A percentile compares a stretch with the other conserved stretches of the same genome.
phyloP scores from a whole-genome alignment of 2,113 vertebrate species.

The Buteo buteo region DNA sequence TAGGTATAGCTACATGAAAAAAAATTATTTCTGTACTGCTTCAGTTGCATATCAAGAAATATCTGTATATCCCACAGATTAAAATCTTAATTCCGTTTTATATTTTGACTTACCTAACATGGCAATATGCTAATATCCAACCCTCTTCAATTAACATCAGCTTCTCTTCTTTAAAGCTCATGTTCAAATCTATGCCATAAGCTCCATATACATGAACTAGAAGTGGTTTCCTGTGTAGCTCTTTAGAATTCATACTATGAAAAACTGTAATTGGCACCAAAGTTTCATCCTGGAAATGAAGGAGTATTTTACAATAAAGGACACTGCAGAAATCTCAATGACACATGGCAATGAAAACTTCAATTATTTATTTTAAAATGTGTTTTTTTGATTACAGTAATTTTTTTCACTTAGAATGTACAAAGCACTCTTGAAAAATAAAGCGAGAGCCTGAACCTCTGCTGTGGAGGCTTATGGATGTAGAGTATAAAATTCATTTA shows the following conservation, averaged over 20 bases:
- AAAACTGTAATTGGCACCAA: constrained; percentile 90
- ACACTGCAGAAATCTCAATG: constrained; percentile 62
- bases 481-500: constrained; percentile 62
- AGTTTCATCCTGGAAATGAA: constrained; percentile 84
- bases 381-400: constrained; percentile 65
- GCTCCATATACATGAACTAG: constrained; percentile 94
- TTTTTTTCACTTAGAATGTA: constrained; percentile 59
- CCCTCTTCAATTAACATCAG: constrained; percentile 86
- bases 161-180: constrained; percentile 89
- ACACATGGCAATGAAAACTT: constrained; percentile 60
- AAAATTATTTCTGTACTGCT: not conserved
- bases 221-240: constrained; percentile 79
- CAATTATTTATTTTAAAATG: constrained; percentile 70
- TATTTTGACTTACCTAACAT: constrained; percentile 84
- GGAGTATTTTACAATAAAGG: constrained; percentile 57
- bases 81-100: not conserved
- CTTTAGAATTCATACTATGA: constrained; percentile 71
- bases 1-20: not conserved
- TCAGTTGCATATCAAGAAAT: not conserved
- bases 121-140: constrained; percentile 95
- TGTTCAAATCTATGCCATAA: constrained; percentile 89
- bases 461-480: constrained; percentile 37
- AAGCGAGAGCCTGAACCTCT: constrained; percentile 36
- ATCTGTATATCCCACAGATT: not conserved
- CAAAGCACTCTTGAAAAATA: constrained; percentile 67